Percentiles rank a stretch among this genome's conserved stretches.
phyloP scores from a whole-genome alignment of 2,797 vertebrate genomes.

The Pseudochirops cupreus region DNA sequence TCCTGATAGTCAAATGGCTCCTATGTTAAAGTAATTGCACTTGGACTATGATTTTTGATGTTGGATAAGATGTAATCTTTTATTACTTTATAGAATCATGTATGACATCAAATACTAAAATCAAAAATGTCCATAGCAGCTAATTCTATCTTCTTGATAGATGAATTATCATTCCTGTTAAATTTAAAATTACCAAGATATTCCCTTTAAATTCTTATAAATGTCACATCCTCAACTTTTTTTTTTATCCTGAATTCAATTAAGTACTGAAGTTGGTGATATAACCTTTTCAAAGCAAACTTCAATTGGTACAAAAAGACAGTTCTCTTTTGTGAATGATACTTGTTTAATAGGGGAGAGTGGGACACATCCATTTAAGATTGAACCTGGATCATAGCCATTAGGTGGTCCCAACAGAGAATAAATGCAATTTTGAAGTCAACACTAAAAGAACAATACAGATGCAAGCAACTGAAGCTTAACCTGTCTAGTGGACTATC shows the following conservation, averaged over 20 bases:
- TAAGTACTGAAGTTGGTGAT: slow-evolving; percentile 4
- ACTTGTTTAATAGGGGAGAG: background rate
- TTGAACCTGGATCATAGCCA: slow-evolving; percentile 17
- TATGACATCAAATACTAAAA: background rate
- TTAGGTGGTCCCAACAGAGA: slow-evolving; percentile 30
- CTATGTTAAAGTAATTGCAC: slow-evolving; percentile 73
- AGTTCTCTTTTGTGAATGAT: slow-evolving; percentile 4
- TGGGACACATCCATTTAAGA: background rate
- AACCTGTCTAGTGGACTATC: background rate
- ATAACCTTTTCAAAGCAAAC: slow-evolving; percentile 32
- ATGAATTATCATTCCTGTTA: background rate
- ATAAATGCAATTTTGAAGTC: slow-evolving; percentile 56
- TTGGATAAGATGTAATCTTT: slow-evolving; percentile 65
- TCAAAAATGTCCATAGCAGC: background rate
- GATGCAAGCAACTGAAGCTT: background rate
- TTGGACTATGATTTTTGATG: slow-evolving; percentile 73
- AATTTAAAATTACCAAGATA: slow-evolving; percentile 30
- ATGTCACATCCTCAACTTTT: background rate
- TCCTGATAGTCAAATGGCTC: slow-evolving; percentile 60
- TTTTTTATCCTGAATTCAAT: background rate
- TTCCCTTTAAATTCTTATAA: background rate
- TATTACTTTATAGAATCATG: slow-evolving; percentile 32
- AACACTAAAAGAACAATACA: slow-evolving; percentile 51
- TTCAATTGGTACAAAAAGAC: slow-evolving; percentile 28
- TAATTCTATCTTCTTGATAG: slow-evolving; percentile 4